phyloP scores from a whole-genome alignment of 1,140 invertebrate genomes.

The Babylonia areolata region DNA sequence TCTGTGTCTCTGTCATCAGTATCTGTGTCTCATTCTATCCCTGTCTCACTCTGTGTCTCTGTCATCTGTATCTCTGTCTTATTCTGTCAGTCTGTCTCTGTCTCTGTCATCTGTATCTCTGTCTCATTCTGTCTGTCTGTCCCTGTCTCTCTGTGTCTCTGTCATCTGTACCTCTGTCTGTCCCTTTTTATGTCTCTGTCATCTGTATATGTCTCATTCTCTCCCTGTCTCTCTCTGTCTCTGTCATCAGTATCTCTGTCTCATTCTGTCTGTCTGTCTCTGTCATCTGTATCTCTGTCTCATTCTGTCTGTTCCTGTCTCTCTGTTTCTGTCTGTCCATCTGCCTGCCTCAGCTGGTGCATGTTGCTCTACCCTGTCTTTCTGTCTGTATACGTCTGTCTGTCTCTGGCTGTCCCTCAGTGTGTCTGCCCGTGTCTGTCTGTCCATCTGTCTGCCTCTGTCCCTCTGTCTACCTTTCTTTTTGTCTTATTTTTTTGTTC shows the following conservation, averaged over 20 bases:
- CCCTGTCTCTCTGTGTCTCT: neutral
- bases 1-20: neutral
- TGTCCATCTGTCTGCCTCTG: neutral
- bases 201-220: too few relatives aligned
- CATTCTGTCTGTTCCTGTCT: neutral
- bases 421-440: too few relatives aligned
- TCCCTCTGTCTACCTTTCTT: neutral
- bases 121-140: neutral
- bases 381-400: too few relatives aligned
- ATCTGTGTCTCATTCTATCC: neutral
- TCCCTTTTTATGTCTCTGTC: too few relatives aligned
- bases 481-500: conserved; percentile 4
- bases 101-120: neutral
- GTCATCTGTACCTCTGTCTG: too few relatives aligned
- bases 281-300: neutral
- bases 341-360: neutral
- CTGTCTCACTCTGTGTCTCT: neutral
- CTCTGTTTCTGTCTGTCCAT: neutral
- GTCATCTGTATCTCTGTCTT: neutral
- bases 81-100: neutral
- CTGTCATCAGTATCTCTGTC: too few relatives aligned
- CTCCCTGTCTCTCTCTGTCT: neutral
- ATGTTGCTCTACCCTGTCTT: too few relatives aligned
- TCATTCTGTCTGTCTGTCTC: too few relatives aligned
- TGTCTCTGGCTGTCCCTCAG: too few relatives aligned